Evolutionary conservation across 2,888 invertebrate genomes (phyloP).

Genomic region (Cosmia trapezina): DNA sequence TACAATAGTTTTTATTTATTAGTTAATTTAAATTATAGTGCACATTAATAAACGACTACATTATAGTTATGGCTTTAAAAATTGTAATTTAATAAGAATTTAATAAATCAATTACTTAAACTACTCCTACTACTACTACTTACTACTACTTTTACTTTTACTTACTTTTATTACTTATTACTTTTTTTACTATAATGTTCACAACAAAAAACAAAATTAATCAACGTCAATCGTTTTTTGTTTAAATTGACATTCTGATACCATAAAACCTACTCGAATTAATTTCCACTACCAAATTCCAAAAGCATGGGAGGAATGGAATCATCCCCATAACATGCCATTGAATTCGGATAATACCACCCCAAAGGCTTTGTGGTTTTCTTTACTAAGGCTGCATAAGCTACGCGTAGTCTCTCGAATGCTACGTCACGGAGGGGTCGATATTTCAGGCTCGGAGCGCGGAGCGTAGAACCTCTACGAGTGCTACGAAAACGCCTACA

Average conservation of each 20-base stretch:
- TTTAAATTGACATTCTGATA: background rate
- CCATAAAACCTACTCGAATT: background rate
- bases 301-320: conserved; percentile 20
- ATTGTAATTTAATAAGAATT: background rate
- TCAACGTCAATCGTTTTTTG: background rate
- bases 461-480: conserved; percentile 48
- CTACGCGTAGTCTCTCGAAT: conserved; percentile 41
- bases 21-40: background rate
- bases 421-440: conserved; percentile 45
- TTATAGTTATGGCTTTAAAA: background rate
- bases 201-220: background rate
- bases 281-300: conserved; percentile 1
- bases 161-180: too few species aligned
- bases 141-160: too few species aligned
- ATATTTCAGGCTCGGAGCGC: conserved; percentile 48
- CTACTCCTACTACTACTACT: too few species aligned
- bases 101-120: background rate
- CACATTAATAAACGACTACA: too few species aligned
- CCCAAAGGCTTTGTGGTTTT: conserved; percentile 75
- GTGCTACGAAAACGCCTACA: conserved; percentile 63
- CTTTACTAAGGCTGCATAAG: conserved; percentile 72
- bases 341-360: conserved; percentile 67
- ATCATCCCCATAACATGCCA: conserved; percentile 48
- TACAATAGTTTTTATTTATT: background rate
- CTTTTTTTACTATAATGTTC: too few species aligned